A percentile compares a stretch with the other conserved stretches of the same genome.
Evolutionary conservation across 2,113 vertebrate species (phyloP).

Genomic region (Tapirus terrestris): DNA sequence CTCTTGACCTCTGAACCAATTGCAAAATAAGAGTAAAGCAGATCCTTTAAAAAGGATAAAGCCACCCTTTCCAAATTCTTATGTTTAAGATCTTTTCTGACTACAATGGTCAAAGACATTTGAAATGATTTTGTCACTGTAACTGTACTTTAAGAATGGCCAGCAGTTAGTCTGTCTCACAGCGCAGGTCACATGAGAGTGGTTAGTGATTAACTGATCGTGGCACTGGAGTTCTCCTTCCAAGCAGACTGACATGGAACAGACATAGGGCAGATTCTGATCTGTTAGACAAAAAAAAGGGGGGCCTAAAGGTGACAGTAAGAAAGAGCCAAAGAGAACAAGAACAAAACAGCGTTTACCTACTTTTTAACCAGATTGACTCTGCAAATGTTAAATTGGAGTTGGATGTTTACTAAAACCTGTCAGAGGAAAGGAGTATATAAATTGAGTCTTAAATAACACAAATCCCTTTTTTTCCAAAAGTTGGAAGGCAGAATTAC

Average conservation of each 20-base stretch:
- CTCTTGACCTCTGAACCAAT: background rate
- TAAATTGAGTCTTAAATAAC: background rate
- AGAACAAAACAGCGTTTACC: background rate
- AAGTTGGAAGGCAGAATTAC: background rate
- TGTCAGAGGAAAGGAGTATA: background rate
- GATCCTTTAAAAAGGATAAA: background rate
- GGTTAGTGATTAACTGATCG: background rate
- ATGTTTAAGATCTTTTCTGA: constrained; percentile 19
- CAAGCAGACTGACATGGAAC: background rate
- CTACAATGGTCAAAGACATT: background rate
- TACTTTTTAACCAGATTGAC: background rate
- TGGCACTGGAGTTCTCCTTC: background rate
- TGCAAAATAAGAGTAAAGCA: constrained; percentile 12
- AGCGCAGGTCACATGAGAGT: background rate
- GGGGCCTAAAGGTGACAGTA: background rate
- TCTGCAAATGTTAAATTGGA: background rate
- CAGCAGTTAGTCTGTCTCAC: background rate
- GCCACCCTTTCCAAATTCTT: background rate
- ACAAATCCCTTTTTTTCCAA: background rate
- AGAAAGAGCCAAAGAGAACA: background rate
- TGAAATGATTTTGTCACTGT: background rate
- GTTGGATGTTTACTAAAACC: background rate
- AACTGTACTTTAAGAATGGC: background rate
- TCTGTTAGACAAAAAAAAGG: background rate
- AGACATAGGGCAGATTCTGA: background rate